These are phyloP conservation scores for Gadus chalcogrammus DNA, from an alignment of 2,113 vertebrate genomes.

Conservation along the genomic window DNA sequence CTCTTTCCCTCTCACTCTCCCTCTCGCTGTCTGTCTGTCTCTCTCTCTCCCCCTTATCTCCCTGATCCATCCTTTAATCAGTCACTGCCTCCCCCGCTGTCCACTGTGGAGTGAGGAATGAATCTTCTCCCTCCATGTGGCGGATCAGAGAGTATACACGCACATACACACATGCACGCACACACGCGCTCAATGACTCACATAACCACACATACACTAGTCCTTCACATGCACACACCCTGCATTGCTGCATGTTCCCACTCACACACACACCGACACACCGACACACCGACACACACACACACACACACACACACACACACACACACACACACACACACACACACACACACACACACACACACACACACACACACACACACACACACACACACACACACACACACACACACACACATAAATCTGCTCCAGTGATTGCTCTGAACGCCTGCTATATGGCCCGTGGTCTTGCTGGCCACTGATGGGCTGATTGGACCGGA, in stretches of 20 bases:
- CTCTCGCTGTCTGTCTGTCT: neutral
- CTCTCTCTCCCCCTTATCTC: conserved; percentile 26
- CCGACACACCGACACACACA: neutral
- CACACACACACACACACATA: no score
- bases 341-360: neutral
- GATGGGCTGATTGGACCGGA: no score
- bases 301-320: neutral
- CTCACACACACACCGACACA: no score
- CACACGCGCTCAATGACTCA: conserved; percentile 12
- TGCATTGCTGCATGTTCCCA: no score
- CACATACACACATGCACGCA: neutral
- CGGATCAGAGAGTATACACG: conserved; percentile 10
- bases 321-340: conserved; percentile 20
- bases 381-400: no score
- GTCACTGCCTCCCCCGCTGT: conserved; percentile 51
- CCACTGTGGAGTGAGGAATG: conserved; percentile 35
- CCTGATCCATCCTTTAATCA: conserved; percentile 47
- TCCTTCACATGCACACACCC: no score
- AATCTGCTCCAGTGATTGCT: no score
- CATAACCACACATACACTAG: neutral
- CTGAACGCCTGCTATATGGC: no score
- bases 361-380: no score
- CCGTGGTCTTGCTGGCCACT: no score
- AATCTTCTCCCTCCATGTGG: conserved; percentile 29
- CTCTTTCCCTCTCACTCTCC: conserved; percentile 2